Evolutionary conservation across 2,888 invertebrate genomes (phyloP), one percentile per base, ranked within the genome.

Genomic region (Eretmocerus hayati): DNA sequence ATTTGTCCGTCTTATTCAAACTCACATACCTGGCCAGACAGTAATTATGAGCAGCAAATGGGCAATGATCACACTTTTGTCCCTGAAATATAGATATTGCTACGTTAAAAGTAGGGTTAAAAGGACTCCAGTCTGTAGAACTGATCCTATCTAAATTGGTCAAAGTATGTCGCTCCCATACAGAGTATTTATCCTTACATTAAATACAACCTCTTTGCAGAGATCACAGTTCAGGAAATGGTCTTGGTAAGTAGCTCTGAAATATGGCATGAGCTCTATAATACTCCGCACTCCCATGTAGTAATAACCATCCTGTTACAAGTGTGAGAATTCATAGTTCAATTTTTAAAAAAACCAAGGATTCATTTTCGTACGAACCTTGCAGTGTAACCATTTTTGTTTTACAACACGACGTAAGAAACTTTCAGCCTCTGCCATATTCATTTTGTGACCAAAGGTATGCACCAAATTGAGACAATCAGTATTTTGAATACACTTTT

Each of bases 211-310:
- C 55, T 65, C 58, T 35, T 59, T 64, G 52, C 71, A 71, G 22
- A 69, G 56, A 23, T 37, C 46, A 48, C 71, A 71, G 21, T 50
- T 60, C 19, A 54, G 50, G 38, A 70, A 56, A 43, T 51, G 51
- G 15, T 59, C 58, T 16, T 58, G 52, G 33, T 62, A 64, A 2
- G 63, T 62, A n/a, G 59, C 53, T 60, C 56, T 64, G 36, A 71
- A 70, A 46, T 65, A 68, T 32, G 63, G 63, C 55, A 64, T 56
- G 44, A 70, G 51, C 53, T 69, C 69, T 19, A 59, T 59, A 44
- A 65, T 61, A 49, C 67, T 68, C 48, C 69, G 57, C 16, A 64
- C 61, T 42, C 71, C 71, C 50, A 71, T 64, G 30, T 62, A 70
- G 45, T 60, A 58, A 43, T 53, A 39, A 20, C 69, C 70, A 46